Evolutionary conservation across 2,888 invertebrate species (phyloP).

Genomic region (Cheilosia pagana): DNA sequence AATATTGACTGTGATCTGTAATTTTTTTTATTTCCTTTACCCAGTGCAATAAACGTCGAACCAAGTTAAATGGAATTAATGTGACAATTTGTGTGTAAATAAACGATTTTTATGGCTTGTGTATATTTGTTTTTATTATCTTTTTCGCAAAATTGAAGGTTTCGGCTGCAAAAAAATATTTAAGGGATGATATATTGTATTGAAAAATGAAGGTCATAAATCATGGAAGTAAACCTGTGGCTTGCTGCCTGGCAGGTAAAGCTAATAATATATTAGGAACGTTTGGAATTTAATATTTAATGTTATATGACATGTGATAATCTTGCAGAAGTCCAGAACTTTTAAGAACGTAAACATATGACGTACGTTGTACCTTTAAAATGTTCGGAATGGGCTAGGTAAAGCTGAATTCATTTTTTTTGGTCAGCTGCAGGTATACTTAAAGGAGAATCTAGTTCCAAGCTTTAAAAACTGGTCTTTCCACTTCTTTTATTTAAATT

Average conservation of each 20-base stretch:
- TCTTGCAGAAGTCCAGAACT: not conserved
- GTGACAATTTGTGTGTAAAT: conserved; percentile 30
- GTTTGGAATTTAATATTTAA: not conserved
- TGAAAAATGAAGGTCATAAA: conserved; percentile 18
- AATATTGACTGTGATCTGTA: conserved; percentile 29
- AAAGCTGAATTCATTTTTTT: no score
- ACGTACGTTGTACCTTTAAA: not conserved
- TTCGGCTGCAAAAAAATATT: not conserved
- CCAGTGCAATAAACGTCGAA: conserved; percentile 5
- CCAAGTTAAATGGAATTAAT: conserved; percentile 32
- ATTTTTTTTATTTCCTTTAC: not conserved
- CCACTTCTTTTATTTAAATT: no score
- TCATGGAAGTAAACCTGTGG: conserved; percentile 1
- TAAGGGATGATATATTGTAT: not conserved
- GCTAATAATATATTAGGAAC: not conserved
- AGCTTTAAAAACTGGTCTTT: no score
- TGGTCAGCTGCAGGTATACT: no score
- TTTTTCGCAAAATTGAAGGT: not conserved
- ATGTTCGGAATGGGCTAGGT: not conserved
- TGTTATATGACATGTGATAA: not conserved
- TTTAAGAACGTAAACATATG: not conserved
- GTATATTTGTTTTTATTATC: not conserved
- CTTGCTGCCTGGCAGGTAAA: not conserved
- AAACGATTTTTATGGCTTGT: conserved; percentile 15
- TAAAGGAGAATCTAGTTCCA: no score